Evolutionary conservation across 2,113 vertebrate species (phyloP).

Genomic region (Hydropotes inermis): DNA sequence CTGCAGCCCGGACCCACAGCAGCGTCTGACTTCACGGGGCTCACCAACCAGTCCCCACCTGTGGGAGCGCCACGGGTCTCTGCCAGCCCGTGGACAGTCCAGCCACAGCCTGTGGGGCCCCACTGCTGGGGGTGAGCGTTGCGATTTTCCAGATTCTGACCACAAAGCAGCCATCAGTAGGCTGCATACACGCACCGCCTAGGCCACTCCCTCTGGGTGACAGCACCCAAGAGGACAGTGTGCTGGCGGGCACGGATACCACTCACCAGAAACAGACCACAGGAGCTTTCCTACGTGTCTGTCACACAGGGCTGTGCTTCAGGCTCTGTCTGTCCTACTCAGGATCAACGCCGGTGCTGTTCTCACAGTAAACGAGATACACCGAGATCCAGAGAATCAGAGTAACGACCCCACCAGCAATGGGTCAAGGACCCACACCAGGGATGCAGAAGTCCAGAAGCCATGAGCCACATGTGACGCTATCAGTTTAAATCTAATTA

Average conservation of each 20-base stretch:
- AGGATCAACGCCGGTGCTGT: background rate
- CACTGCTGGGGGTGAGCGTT: accelerated
- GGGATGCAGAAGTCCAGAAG: background rate
- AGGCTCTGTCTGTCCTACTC: background rate
- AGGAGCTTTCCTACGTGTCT: too few species aligned
- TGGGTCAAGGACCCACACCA: background rate
- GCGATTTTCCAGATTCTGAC: background rate
- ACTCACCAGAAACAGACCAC: background rate
- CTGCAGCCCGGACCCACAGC: accelerated
- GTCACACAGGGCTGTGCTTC: too few species aligned
- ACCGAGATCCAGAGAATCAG: background rate
- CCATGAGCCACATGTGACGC: background rate
- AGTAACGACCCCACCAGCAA: background rate
- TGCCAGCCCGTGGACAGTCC: background rate
- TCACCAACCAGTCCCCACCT: background rate
- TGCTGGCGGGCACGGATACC: too few species aligned
- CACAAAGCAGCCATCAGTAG: background rate
- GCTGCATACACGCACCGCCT: accelerated
- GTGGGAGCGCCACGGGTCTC: background rate
- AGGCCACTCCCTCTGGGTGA: accelerated
- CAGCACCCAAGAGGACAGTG: background rate
- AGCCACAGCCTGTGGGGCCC: background rate
- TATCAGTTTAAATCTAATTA: background rate
- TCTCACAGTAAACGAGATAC: background rate
- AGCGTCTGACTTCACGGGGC: accelerated